Evolutionary conservation across 1,140 invertebrate species (phyloP).

Genomic region (Drosophila watanabei): DNA sequence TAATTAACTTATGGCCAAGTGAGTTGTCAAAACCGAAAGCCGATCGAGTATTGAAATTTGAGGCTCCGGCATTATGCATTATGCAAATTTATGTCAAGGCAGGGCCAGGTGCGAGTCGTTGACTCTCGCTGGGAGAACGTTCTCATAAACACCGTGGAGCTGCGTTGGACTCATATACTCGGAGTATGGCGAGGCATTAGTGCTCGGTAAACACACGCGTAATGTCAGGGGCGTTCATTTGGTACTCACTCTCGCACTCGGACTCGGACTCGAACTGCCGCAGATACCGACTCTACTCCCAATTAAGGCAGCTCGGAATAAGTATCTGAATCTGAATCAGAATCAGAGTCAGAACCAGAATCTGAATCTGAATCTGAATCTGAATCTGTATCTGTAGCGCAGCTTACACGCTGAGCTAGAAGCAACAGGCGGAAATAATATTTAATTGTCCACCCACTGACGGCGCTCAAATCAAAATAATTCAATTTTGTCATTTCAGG

Average conservation of each 20-base stretch:
- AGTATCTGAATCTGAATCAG: constrained; percentile 10
- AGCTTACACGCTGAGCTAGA: constrained; percentile 25
- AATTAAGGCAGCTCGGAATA: constrained; percentile 45
- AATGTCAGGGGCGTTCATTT: constrained; percentile 63
- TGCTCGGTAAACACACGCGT: constrained; percentile 34
- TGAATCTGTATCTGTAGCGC: constrained; percentile 10
- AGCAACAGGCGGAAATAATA: constrained; percentile 75
- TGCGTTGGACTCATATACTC: not conserved
- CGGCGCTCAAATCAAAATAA: constrained; percentile 82
- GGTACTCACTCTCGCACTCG: constrained; percentile 7
- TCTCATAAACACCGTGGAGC: constrained; percentile 24
- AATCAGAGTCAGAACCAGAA: constrained; percentile 14
- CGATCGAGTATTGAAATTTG: constrained; percentile 22
- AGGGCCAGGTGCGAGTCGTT: constrained; percentile 52
- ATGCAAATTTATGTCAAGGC: constrained; percentile 71
- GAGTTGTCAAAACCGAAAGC: constrained; percentile 32
- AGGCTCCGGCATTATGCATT: constrained; percentile 48
- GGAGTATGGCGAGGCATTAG: constrained; percentile 14
- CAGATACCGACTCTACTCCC: constrained; percentile 26
- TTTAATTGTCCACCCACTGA: constrained; percentile 82
- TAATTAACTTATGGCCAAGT: constrained; percentile 59
- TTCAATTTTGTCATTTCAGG: constrained; percentile 84
- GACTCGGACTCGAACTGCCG: constrained; percentile 9
- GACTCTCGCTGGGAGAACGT: constrained; percentile 46
- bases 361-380: constrained; percentile 26